Evolutionary conservation across 37 sponge, comb jelly and placozoan species (phyloP), one percentile per base, ranked within the genome.

Genomic region (Corticium candelabrum): DNA sequence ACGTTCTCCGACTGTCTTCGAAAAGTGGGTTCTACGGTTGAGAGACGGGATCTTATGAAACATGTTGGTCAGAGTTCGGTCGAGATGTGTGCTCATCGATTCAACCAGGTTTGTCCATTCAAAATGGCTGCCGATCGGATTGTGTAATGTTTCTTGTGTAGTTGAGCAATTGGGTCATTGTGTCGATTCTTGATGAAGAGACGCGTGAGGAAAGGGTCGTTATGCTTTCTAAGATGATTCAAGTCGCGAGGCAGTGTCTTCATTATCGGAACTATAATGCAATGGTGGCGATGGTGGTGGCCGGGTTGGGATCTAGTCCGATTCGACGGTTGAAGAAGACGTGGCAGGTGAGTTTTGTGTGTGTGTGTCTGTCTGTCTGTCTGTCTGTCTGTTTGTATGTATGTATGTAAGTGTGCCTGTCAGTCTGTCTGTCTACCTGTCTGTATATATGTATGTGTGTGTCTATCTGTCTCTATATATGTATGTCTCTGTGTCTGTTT

Each of bases 231-330:
- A 11, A 50, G 62, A 50, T 50, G 62, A 50, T 50, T 27, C 62
- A 50, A 50, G 62, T 50, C 73, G 73, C 31, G 33, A 7, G 31
- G 35, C 40, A 76, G 11, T 35, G 11, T 56, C 32, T 40, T n/a
- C 67, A 95, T 39, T 40, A 85, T 37, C 39, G 87, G 27, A 95
- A 95, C 88, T 91, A 85, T 75, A 86, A 84, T 40, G 86, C 90
- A 1, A 80, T 88, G 76, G 86, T 89, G 85, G 89, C 96, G 29
- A 89, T 95, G 11, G 85, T 90, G 15, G 86, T 91, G 34, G 87
- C 83, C 62, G 96, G 90, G 0, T 84, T 95, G 0, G 83, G 83
- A 34, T 87, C 88, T 0, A 81, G 87, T 1, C 85, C 92, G 0
- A 85, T 95, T 37, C 37, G 90, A 73, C 77, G 93, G 37, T 83